Percentiles rank a stretch among this genome's conserved stretches.
Conservation (phyloP, 1,140 invertebrate genomes). For the Telenomus remus region DNA sequence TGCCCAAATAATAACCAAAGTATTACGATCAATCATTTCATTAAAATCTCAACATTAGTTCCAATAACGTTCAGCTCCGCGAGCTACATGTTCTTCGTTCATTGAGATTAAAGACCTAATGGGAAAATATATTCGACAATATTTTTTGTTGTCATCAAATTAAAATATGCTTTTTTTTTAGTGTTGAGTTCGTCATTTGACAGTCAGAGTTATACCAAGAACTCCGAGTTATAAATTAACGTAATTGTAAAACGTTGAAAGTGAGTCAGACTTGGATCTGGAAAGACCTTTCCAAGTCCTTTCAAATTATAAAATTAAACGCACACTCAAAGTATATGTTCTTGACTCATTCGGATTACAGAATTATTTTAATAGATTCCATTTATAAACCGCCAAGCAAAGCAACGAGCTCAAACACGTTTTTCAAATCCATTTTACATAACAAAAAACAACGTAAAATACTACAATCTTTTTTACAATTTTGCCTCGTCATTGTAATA, state of each 20-base stretch:
- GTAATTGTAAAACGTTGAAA: constrained; percentile 28
- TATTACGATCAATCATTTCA: too few relatives aligned
- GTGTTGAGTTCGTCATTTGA: too few relatives aligned
- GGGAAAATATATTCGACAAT: too few relatives aligned
- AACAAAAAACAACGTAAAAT: constrained; percentile 10
- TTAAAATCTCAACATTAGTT: too few relatives aligned
- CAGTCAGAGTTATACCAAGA: not conserved
- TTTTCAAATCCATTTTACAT: constrained; percentile 33
- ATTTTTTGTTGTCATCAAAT: too few relatives aligned
- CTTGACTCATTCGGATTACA: constrained; percentile 50
- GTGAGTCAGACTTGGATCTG: constrained; percentile 43
- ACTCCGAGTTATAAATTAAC: not conserved
- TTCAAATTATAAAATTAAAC: constrained; percentile 53
- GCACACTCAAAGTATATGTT: constrained; percentile 26
- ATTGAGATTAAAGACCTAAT: too few relatives aligned
- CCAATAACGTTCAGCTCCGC: too few relatives aligned
- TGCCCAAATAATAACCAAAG: not conserved
- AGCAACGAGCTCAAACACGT: constrained; percentile 11
- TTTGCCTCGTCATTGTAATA: too few relatives aligned
- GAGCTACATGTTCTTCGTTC: too few relatives aligned
- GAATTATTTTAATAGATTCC: constrained; percentile 31
- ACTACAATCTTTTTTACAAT: too few relatives aligned
- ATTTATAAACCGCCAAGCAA: constrained; percentile 6
- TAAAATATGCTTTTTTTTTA: too few relatives aligned
- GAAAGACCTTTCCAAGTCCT: constrained; percentile 53